These are phyloP conservation scores for Syrmaticus mikado DNA, from an alignment of 2,113 vertebrate genomes.

Conservation along the genomic window DNA sequence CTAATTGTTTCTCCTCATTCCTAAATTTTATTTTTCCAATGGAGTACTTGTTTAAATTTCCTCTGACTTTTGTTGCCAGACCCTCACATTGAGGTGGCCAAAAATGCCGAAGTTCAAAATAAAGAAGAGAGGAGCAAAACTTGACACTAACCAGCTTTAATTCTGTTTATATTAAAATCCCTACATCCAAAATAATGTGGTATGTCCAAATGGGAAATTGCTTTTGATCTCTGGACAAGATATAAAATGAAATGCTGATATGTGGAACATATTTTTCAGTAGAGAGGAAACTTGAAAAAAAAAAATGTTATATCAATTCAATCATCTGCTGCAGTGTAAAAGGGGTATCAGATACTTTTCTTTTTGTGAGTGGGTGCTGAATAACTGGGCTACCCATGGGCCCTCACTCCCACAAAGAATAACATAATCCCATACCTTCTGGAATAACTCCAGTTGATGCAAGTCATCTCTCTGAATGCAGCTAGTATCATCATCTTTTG, in stretches of 20 bases:
- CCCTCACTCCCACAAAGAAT: not conserved
- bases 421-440: constrained; percentile 80
- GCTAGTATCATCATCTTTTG: constrained; percentile 69
- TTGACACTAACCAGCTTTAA: not conserved
- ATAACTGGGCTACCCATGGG: not conserved
- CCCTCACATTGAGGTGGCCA: not conserved
- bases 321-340: not conserved
- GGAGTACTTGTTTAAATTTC: not conserved
- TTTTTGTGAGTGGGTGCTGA: not conserved
- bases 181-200: not conserved
- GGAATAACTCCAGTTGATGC: constrained; percentile 77
- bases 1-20: not conserved
- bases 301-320: not conserved
- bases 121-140: not conserved
- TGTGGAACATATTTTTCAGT: not conserved
- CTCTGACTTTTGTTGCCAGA: not conserved
- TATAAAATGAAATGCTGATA: not conserved
- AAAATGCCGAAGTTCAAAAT: not conserved
- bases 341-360: not conserved
- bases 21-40: not conserved
- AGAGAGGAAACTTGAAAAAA: not conserved
- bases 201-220: not conserved
- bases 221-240: not conserved
- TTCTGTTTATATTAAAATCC: not conserved
- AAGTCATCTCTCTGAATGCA: constrained; percentile 82